Evolutionary conservation across 2,797 vertebrate species (phyloP), one percentile per base, ranked within the genome.

Genomic region (Tympanoctomys barrerae): DNA sequence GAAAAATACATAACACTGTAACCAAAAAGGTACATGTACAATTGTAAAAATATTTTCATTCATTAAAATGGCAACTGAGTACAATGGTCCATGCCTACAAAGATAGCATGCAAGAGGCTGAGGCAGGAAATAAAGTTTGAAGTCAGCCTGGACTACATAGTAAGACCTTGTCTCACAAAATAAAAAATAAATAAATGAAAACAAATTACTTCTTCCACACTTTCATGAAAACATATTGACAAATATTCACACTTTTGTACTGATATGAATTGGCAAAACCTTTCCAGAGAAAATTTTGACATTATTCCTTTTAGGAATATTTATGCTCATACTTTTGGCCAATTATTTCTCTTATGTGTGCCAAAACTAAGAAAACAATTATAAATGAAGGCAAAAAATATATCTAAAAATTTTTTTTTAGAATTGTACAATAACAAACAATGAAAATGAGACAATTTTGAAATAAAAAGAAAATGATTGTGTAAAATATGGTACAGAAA

Each of bases 201-300:
- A 71, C 4, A 95, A 42, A 85, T 71, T 87, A 68, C 36, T 68
- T 96, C 33, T 18, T 88, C 73, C 42, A 36, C 31, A 68, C 24
- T 87, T 86, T 49, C 52, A 88, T 57, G 73, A 92, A 94, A 81
- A 85, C 36, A 1, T 90, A 36, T 95, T 16, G 26, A 88, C 21
- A 87, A 71, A 14, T 19, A 92, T 0, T 64, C 49, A 91, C 8
- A 78, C 39, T 75, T 95, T 77, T 77, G 14, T 42, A 94, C 33
- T 16, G 62, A 87, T 54, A 7, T 80, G 54, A 87, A 86, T 62
- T 75, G 24, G 8, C 73, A 96, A 89, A 87, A 95, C 12, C 87
- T 83, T 93, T 77, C 39, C 28, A 4, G 85, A 87, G 31, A 12
- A 94, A 71, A 90, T 68, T 87, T 89, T 75, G 31, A 62, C 59